These are phyloP conservation scores for Hylaeus volcanicus DNA, from an alignment of 1,140 invertebrate genomes.

Conservation along the genomic window DNA sequence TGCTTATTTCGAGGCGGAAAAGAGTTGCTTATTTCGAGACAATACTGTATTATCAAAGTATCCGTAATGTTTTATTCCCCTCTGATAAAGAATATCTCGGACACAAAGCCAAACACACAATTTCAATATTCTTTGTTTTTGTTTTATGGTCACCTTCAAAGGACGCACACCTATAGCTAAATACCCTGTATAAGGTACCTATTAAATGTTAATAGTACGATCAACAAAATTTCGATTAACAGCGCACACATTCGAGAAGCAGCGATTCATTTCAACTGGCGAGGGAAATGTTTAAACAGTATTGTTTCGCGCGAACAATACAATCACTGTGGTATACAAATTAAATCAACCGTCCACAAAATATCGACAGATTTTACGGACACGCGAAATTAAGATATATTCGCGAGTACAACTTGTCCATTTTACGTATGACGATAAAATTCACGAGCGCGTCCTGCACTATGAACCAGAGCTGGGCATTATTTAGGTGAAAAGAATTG, in stretches of 20 bases:
- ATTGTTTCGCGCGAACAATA: not conserved
- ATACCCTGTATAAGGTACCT: not conserved
- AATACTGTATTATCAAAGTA: no score
- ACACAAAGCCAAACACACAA: no score
- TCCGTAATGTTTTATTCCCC: no score
- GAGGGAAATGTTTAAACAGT: not conserved
- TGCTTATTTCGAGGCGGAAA: no score
- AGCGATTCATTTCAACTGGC: conserved; percentile 8
- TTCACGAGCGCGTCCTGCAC: not conserved
- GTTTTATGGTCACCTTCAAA: no score
- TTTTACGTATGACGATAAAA: conserved; percentile 1
- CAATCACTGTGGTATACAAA: not conserved
- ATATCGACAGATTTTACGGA: not conserved
- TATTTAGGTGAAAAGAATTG: no score
- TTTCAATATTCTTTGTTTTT: no score
- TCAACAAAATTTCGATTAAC: not conserved
- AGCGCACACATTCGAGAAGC: not conserved
- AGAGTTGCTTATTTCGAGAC: no score
- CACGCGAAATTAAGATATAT: not conserved
- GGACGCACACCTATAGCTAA: no score
- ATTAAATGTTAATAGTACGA: not conserved
- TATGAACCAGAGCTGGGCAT: not conserved
- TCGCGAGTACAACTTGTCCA: not conserved
- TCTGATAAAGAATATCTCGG: no score
- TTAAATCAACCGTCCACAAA: conserved; percentile 4